phyloP scores from a whole-genome alignment of 2,113 vertebrate genomes.

The Gnathonemus longibarbis region DNA sequence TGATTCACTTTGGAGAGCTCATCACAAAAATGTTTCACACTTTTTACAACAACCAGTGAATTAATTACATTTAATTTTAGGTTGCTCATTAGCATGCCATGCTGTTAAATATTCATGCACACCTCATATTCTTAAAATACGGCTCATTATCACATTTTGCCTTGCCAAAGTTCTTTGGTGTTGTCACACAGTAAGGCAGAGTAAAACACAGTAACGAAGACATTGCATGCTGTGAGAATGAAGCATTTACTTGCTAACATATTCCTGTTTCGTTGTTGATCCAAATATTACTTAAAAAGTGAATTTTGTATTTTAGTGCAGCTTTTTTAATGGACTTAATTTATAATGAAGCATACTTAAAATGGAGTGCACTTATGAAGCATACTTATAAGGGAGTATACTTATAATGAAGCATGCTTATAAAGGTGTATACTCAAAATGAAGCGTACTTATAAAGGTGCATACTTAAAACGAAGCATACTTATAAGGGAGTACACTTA shows the following conservation, averaged over 20 bases:
- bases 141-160: slow-evolving; percentile 60
- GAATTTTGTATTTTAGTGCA: neutral
- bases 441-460: neutral
- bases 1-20: slow-evolving; percentile 7
- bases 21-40: slow-evolving; percentile 37
- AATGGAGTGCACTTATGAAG: neutral
- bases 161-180: slow-evolving; percentile 53
- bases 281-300: neutral
- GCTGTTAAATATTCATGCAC: slow-evolving; percentile 61
- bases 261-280: neutral
- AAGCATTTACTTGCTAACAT: slow-evolving; percentile 7
- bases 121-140: slow-evolving; percentile 62
- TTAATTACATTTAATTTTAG: slow-evolving; percentile 35
- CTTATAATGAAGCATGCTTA: neutral
- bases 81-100: slow-evolving; percentile 43
- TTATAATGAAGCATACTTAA: neutral
- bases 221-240: slow-evolving; percentile 32
- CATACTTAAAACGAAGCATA: neutral
- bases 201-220: slow-evolving; percentile 35
- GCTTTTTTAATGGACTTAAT: neutral
- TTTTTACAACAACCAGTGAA: slow-evolving; percentile 18
- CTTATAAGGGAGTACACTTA: neutral
- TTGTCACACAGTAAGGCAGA: slow-evolving; percentile 51
- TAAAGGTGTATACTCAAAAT: neutral
- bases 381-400: neutral